phyloP scores from a whole-genome alignment of 2,113 vertebrate species.

The Sorex araneus region DNA sequence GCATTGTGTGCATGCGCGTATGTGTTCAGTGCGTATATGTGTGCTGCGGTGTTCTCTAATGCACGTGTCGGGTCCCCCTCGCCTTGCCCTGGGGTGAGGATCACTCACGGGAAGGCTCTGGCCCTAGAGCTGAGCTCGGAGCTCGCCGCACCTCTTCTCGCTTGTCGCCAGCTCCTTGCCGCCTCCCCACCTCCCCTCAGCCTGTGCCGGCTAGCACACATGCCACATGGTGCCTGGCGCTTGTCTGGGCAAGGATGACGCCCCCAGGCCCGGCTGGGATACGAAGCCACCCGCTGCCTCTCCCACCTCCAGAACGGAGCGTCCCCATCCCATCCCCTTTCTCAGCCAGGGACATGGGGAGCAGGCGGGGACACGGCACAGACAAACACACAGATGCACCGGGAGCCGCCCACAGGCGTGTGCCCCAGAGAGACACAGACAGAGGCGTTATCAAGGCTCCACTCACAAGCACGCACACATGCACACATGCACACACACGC shows the following conservation, averaged over 20 bases:
- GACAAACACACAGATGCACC: slow-evolving; percentile 81
- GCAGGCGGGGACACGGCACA: slow-evolving; percentile 83
- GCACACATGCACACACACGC: neutral
- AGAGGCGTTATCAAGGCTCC: slow-evolving; percentile 49
- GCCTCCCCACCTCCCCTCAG: slow-evolving; percentile 69
- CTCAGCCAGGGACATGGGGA: slow-evolving; percentile 82
- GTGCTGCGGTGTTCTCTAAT: too few species aligned
- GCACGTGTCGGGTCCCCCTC: too few species aligned
- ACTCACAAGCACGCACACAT: neutral
- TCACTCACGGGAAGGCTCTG: neutral
- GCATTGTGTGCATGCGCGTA: neutral
- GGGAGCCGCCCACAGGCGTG: slow-evolving; percentile 75
- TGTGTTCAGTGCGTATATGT: neutral
- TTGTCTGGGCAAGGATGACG: slow-evolving; percentile 82
- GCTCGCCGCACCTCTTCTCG: slow-evolving; percentile 60
- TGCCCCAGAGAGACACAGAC: slow-evolving; percentile 73
- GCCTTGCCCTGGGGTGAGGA: too few species aligned
- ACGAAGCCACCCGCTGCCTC: slow-evolving; percentile 81
- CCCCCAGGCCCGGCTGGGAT: slow-evolving; percentile 84
- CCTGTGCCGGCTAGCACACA: slow-evolving; percentile 83
- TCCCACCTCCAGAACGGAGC: slow-evolving; percentile 81
- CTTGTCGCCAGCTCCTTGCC: slow-evolving; percentile 59
- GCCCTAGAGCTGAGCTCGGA: slow-evolving; percentile 31
- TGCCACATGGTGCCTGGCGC: slow-evolving; percentile 81
- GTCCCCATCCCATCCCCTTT: slow-evolving; percentile 83